Evolutionary conservation across 2,888 invertebrate genomes (phyloP).

Genomic region (Tetheella fluctuosa): DNA sequence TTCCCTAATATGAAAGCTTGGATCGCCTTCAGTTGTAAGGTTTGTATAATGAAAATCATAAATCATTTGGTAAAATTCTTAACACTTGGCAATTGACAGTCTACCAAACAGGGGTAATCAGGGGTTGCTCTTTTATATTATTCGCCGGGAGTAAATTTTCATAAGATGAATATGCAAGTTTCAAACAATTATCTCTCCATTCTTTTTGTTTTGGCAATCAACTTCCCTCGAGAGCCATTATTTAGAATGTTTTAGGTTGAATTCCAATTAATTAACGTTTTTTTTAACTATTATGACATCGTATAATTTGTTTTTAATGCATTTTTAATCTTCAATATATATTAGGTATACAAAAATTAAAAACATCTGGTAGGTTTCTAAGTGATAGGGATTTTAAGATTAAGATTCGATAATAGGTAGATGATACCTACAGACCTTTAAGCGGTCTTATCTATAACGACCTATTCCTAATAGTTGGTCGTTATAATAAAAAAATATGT

Average conservation of each 20-base stretch:
- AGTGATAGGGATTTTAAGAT: too few relatives aligned
- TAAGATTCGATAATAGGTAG: too few relatives aligned
- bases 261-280: background rate
- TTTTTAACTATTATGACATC: background rate
- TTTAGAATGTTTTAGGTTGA: background rate
- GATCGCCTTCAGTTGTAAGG: slow-evolving; percentile 95
- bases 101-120: slow-evolving; percentile 17
- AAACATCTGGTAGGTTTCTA: too few relatives aligned
- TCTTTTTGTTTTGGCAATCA: background rate
- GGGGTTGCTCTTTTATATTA: slow-evolving; percentile 8
- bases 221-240: background rate
- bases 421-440: too few relatives aligned
- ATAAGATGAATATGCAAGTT: slow-evolving; percentile 4
- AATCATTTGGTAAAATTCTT: background rate
- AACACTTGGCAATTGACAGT: slow-evolving; percentile 2
- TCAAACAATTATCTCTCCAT: slow-evolving; percentile 3
- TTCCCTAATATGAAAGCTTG: slow-evolving; percentile 92
- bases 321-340: too few relatives aligned
- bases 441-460: too few relatives aligned
- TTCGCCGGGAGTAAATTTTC: background rate
- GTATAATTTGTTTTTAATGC: background rate
- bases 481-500: too few relatives aligned
- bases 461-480: too few relatives aligned
- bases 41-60: slow-evolving; percentile 50
- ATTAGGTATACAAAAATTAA: too few relatives aligned